Base-by-base conservation (phyloP, 2,888 invertebrate species). In the Protonemura montana region DNA sequence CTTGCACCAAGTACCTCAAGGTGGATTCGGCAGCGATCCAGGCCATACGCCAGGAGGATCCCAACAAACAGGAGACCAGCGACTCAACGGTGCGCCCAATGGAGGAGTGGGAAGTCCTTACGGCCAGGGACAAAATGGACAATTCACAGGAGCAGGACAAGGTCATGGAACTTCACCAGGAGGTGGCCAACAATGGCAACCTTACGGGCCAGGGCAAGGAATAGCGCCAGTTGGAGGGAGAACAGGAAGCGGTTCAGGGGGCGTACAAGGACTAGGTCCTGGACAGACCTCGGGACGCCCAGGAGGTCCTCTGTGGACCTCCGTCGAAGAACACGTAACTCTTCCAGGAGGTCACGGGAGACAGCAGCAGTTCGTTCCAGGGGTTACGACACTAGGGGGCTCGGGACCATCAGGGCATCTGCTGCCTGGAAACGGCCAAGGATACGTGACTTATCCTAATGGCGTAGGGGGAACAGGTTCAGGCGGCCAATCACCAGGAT, bases 381-480 rank as follows among this genome's bases (percentile, higher is more conserved):
- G 82, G n/a, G 10, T 3, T 3, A 81, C 28, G 77, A 26, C n/a
- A 59, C 28, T 7, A n/a, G 27, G 26, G 26, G 7, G 1, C 35
- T 26, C 81, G 10, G 85, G 80, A 85, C 25, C 13, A 16, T 81
- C 85, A 10, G 10, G 21, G 28, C 81, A 42, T 29, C 41, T 0
- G 13, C 85, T 26, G 76, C 85, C 41, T 82, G 86, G 29, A 26
- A 87, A 28, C 3, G 88, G 87, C 86, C 88, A 88, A 76, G 88
- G 88, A 29, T 78, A 78, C 82, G 87, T 81, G 35, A 27, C 76
- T 26, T 76, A 76, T 41, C 27, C 87, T 30, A 86, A 87, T 27
- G 86, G 81, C 85, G 88, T 86, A 27, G 26, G 85, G 42, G 87
- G 85, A 76, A 80, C 86, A 30, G 88, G 89, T 27, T 89, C 88